Evolutionary conservation across 2,888 invertebrate genomes (phyloP), one percentile per base, ranked within the genome.

Genomic region (Sphaerophoria taeniata): DNA sequence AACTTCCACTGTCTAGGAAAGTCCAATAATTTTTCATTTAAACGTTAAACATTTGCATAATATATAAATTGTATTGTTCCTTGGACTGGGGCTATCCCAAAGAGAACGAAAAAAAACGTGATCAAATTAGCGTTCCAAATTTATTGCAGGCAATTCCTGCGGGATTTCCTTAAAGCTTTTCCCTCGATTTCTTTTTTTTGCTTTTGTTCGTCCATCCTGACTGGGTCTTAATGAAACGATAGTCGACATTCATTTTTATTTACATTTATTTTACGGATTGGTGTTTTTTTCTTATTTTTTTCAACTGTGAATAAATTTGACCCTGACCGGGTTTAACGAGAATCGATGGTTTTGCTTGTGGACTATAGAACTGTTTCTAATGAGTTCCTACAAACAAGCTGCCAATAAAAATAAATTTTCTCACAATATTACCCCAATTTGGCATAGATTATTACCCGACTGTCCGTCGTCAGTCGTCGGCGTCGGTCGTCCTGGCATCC

Each of bases 81-180:
- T 47, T 6, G 39, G 43, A 6, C 53, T 47, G 6, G 24, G n/a
- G 34, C 4, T 24, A 33, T 4, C 4, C 24, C n/a, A 31, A 36
- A 11, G 34, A 31, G 34, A 14, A 24, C 24, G 1, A 24, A 39
- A 67, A 67, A 67, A 53, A 67, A 53, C 74, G 67, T 79, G 70
- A 79, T 84, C 79, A 84, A 84, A 79, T 84, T 84, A 84, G 74
- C 79, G 79, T 71, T 67, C 16, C 58, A 75, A 49, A 84, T 84
- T 79, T 84, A 84, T 78, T 74, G 34, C 72, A 55, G 39, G 55
- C 60, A 61, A 58, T 55, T 39, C 63, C 24, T 74, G 55, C 7
- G 14, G 53, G 53, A 53, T 53, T 65, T 49, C 34, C 33, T 60
- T 60, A 39, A 58, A 60, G 39, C 60, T 39, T 39, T 60, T 60